Percentiles rank a stretch among this genome's conserved stretches.
Conservation (phyloP, 2,888 invertebrate species). For the Mimas tiliae region DNA sequence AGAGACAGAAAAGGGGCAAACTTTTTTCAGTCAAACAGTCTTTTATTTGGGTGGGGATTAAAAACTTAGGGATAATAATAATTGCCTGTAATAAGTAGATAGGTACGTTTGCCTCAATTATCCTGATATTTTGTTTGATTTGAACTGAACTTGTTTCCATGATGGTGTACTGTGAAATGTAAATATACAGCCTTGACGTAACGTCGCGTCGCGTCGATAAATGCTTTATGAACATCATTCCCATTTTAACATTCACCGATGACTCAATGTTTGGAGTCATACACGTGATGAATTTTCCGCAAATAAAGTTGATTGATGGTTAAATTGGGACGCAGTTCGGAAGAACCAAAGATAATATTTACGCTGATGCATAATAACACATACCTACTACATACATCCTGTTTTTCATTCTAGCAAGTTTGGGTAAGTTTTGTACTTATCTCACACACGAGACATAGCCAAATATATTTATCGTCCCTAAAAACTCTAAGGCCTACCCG, state of each 20-base stretch:
- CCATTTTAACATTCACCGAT: neutral
- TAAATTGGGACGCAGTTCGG: neutral
- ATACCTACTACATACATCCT: neutral
- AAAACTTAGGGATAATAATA: no score
- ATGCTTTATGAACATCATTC: constrained; percentile 14
- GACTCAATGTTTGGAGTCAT: constrained; percentile 16
- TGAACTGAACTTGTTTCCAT: neutral
- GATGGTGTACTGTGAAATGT: neutral
- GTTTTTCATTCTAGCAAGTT: no score
- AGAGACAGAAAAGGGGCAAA: no score
- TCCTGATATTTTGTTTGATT: neutral
- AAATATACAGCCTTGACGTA: constrained; percentile 7
- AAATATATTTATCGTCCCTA: no score
- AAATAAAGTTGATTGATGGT: constrained; percentile 22
- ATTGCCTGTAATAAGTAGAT: no score
- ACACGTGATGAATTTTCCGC: constrained; percentile 19
- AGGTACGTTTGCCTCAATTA: no score
- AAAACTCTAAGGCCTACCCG: no score
- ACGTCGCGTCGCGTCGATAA: neutral
- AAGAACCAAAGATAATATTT: constrained; percentile 1
- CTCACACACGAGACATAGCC: no score
- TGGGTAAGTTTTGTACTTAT: no score
- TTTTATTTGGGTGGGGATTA: no score
- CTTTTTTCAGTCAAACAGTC: no score
- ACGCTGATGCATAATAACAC: neutral